A percentile compares a stretch with the other conserved stretches of the same genome.
These are phyloP conservation scores for Frankliniella intonsa DNA, from an alignment of 2,888 invertebrate genomes.

Conservation along the genomic window DNA sequence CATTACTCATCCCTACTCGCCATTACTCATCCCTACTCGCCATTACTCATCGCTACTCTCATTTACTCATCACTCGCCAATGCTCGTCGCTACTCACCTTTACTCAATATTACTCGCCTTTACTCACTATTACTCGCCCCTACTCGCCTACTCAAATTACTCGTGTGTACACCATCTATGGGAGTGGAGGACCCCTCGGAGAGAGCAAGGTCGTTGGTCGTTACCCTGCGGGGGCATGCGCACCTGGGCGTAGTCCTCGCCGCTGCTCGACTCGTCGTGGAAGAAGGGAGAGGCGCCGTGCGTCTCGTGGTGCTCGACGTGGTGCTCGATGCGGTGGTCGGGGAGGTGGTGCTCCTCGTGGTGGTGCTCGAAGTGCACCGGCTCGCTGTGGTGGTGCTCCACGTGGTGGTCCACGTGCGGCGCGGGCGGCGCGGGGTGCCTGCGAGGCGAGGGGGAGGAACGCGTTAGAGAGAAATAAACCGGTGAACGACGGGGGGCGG, in stretches of 20 bases:
- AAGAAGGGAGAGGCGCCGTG: slow-evolving; percentile 17
- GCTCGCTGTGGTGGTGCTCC: slow-evolving; percentile 10
- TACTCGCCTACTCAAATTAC: too few species aligned
- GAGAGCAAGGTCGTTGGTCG: too few species aligned
- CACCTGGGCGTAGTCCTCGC: neutral
- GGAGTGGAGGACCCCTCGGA: too few species aligned
- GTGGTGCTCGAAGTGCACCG: slow-evolving; percentile 21
- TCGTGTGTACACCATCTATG: too few species aligned
- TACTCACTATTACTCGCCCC: too few species aligned
- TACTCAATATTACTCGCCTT: too few species aligned
- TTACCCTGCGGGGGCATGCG: neutral
- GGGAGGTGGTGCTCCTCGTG: slow-evolving; percentile 21
- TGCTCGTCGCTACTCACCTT: too few species aligned
- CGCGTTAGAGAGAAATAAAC: neutral
- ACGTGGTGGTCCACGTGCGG: neutral
- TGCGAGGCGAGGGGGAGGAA: neutral
- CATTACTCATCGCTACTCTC: too few species aligned
- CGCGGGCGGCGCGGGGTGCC: neutral
- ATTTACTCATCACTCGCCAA: too few species aligned
- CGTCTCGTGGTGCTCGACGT: slow-evolving; percentile 19
- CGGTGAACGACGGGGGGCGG: too few species aligned
- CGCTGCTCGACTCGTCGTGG: slow-evolving; percentile 17
- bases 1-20: too few species aligned
- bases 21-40: too few species aligned
- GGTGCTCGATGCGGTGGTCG: slow-evolving; percentile 18